Percentiles rank a stretch among this genome's conserved stretches.
phyloP scores from a whole-genome alignment of 2,888 invertebrate species.

The Apamea crenata region DNA sequence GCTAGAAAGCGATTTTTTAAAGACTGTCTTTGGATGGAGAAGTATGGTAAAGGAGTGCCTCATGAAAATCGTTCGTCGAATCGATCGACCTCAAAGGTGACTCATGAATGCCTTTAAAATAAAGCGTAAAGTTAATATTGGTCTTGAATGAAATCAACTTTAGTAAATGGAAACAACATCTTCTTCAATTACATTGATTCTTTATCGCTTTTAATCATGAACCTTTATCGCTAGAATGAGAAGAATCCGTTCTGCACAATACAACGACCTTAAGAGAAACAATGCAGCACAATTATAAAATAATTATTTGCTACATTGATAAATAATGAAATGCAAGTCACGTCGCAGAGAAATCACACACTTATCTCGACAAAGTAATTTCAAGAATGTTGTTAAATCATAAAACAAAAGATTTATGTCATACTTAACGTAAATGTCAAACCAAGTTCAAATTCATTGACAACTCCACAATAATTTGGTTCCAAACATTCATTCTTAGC shows the following conservation, averaged over 20 bases:
- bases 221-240: neutral
- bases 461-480: slow-evolving; percentile 16
- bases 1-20: too few relatives aligned
- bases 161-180: neutral
- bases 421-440: slow-evolving; percentile 13
- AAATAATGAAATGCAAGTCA: slow-evolving; percentile 34
- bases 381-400: slow-evolving; percentile 21
- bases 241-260: neutral
- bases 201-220: neutral
- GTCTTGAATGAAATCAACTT: neutral
- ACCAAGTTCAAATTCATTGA: slow-evolving; percentile 47
- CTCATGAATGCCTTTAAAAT: neutral
- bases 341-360: slow-evolving; percentile 18
- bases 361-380: slow-evolving; percentile 15
- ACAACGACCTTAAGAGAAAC: neutral
- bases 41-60: neutral
- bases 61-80: too few relatives aligned
- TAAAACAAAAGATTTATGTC: slow-evolving; percentile 16
- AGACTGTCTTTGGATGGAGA: too few relatives aligned
- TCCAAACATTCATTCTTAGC: slow-evolving; percentile 14
- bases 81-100: neutral
- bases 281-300: neutral
- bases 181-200: neutral
- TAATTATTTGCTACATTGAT: neutral
- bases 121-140: neutral